Conservation (phyloP, 2,888 invertebrate genomes). For the Cerceris rybyensis region DNA sequence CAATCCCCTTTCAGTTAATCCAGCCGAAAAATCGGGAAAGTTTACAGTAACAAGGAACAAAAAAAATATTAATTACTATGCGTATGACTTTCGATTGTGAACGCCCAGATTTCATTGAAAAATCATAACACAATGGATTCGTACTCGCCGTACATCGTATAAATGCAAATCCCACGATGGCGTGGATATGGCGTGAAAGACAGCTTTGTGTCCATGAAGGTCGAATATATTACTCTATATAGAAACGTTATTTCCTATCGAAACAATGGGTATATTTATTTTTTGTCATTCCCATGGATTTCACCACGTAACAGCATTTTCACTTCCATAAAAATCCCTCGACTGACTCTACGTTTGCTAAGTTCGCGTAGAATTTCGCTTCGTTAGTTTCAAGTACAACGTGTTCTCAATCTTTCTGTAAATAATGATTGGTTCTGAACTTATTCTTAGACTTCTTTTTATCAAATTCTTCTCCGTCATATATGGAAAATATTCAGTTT, state of each 20-base stretch:
- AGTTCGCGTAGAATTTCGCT: no score
- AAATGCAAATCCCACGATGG: slow-evolving; percentile 19
- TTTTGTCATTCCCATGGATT: slow-evolving; percentile 51
- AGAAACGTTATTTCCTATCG: slow-evolving; percentile 34
- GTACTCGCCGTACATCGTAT: not conserved
- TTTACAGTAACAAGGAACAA: no score
- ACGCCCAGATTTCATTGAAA: slow-evolving; percentile 10
- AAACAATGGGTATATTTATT: slow-evolving; percentile 42
- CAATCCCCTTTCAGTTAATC: no score
- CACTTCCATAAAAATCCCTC: slow-evolving; percentile 13
- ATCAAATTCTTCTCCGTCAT: no score
- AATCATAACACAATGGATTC: slow-evolving; percentile 4
- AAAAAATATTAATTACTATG: slow-evolving; percentile 9
- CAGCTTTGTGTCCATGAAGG: slow-evolving; percentile 36
- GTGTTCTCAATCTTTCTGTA: no score
- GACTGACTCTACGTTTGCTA: no score
- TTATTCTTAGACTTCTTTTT: no score
- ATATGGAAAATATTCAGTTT: not conserved
- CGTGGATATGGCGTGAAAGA: slow-evolving; percentile 29
- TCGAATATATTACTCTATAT: slow-evolving; percentile 33
- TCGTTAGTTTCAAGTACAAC: no score
- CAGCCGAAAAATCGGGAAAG: no score
- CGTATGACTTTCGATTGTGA: slow-evolving; percentile 20
- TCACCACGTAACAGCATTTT: slow-evolving; percentile 35
- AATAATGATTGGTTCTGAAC: no score